phyloP scores from a whole-genome alignment of 2,113 vertebrate genomes.

The Halcyon senegalensis region DNA sequence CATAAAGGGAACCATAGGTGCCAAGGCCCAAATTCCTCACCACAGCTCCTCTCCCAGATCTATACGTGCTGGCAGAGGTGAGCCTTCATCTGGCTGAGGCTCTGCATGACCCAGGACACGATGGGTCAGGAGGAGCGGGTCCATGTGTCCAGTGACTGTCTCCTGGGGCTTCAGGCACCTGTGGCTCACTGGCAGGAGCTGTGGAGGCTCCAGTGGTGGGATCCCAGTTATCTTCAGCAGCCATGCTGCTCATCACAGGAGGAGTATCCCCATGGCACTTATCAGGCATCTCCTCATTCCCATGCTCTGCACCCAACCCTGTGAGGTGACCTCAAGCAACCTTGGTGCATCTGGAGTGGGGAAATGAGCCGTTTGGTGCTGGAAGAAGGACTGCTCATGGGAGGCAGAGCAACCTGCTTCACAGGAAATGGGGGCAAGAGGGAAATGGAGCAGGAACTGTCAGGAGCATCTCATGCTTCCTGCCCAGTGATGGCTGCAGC shows the following conservation, averaged over 20 bases:
- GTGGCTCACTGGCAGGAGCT: not conserved
- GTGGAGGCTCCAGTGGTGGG: not conserved
- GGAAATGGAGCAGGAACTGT: not conserved
- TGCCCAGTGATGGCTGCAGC: accelerated
- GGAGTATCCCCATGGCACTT: accelerated
- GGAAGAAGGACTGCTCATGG: not conserved
- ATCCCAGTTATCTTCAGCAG: not conserved
- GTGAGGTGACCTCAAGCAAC: not conserved
- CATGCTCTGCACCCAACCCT: accelerated
- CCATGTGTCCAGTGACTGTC: accelerated
- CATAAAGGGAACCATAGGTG: not conserved
- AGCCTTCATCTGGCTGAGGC: not conserved
- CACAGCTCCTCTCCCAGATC: not conserved
- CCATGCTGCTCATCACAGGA: accelerated
- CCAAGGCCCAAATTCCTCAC: not conserved
- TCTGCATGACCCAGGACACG: accelerated
- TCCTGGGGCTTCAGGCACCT: not conserved
- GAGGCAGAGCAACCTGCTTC: not conserved
- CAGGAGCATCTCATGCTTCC: not conserved
- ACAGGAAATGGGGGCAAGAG: accelerated
- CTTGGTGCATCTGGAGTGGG: not conserved
- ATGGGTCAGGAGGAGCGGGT: not conserved
- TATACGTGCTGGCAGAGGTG: accelerated
- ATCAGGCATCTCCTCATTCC: not conserved
- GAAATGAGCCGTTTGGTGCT: not conserved